Base-by-base conservation (phyloP, 2,113 vertebrate genomes). In the Andinoacara biseriatus region DNA sequence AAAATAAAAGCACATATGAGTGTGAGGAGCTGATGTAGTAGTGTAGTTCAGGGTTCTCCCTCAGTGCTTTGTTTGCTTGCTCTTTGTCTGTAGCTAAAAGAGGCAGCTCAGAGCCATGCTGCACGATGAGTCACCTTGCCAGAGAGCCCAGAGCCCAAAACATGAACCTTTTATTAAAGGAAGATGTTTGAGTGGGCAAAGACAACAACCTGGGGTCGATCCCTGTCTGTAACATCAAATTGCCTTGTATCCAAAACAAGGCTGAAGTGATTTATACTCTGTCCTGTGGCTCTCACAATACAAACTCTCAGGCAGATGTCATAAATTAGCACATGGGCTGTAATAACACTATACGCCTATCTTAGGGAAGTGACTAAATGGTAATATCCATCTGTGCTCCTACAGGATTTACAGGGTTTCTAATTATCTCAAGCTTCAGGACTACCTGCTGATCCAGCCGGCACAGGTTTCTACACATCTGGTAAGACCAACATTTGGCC, bases 401-500 rank as follows among this genome's bases (percentile, higher is more conserved):
- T 58, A 80, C 88, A 89, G 81, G 85, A 89, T 89, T 84, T 88
- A 93, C 93, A 87, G 84, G 75, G 86, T 90, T 91, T 88, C 52
- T 91, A 87, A 93, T 94, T 81, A 94, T 91, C 90, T 65, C 35
- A 11, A 65, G 77, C 78, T 86, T 75, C 84, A 76, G 83, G 81
- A 72, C 83, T 90, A 91, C 87, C 86, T 89, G 81, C 85, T 74
- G 81, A 92, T 81, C 62, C 67, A 80, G 86, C 81, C 69, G 38
- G 84, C 67, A 72, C 91, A 92, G 91, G 86, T 93, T 92, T 81
- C 87, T 77, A 90, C 91, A 91, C 92, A 95, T 94, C 92, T 94
- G 93, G 86, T 83, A 77, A 87, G 79, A 78, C 80, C 86, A n/a
- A 76, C 85, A 61, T 85, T 88, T 94, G 93, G 93, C 93, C 43